Evolutionary conservation across 2,888 invertebrate genomes (phyloP), one percentile per base, ranked within the genome.

Genomic region (Gastracanthus pulcherrimus): DNA sequence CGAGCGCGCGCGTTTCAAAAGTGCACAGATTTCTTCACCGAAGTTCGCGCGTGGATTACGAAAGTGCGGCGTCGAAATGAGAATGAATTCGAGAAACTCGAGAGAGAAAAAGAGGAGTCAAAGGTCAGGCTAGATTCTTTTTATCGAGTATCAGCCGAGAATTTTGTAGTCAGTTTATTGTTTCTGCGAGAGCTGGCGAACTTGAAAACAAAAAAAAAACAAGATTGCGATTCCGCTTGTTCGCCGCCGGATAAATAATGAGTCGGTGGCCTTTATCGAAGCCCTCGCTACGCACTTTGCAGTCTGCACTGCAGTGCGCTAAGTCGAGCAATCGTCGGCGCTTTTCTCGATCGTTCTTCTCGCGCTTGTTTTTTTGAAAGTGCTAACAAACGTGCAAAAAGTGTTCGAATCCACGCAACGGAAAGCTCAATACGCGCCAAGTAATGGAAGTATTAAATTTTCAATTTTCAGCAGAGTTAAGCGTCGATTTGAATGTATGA

Each of bases 181-280:
- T 60, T 77, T 74, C 31, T n/a, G n/a, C n/a, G n/a, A n/a, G n/a
- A n/a, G n/a, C 71, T 72, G 31, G n/a, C 70, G 75, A 75, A 70
- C 75, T 80, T 55, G 75, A 76, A n/a, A 19, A 48, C 5, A 41
- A 9, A 41, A 55, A 70, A 70, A 76, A 71, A 82, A 71, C 60
- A 58, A 66, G 76, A 76, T 72, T 71, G 58, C 58, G 11, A 74
- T 69, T 55, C 38, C 31, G 34, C 7, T 31, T 60, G 51, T 60
- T 41, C 26, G 45, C 26, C 51, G 58, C 41, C 70, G 74, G 69
- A 74, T 77, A 82, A 82, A 83, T 82, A 83, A 81, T 62, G 72
- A 82, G 76, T 71, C 72, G 82, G 69, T 62, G 80, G 82, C 74
- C 82, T 82, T 79, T 82, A 79, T 82, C 74, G 69, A 78, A 82